Percentiles rank a stretch among this genome's conserved stretches.
phyloP scores from a whole-genome alignment of 2,888 invertebrate species.

The Scotopteryx bipunctaria region DNA sequence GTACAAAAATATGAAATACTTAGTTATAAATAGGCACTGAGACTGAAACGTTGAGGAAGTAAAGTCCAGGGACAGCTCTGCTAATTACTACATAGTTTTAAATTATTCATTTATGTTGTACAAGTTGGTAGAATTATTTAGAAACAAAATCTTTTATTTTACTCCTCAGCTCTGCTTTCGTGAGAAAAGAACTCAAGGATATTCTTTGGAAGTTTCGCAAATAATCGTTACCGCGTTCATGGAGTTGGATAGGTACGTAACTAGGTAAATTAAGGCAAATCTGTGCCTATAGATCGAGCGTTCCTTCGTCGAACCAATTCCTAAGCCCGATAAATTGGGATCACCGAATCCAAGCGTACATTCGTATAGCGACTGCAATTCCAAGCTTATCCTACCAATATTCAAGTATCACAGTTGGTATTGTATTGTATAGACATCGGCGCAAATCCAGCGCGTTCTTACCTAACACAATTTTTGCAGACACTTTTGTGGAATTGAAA shows the following conservation, averaged over 20 bases:
- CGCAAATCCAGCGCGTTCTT: conserved; percentile 37
- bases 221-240: no score
- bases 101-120: conserved; percentile 7
- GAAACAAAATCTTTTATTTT: no score
- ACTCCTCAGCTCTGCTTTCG: no score
- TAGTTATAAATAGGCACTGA: no score
- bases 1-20: not conserved
- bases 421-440: conserved; percentile 9
- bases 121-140: not conserved
- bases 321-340: conserved; percentile 36
- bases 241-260: not conserved
- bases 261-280: not conserved
- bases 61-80: not conserved
- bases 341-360: conserved; percentile 30
- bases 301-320: conserved; percentile 11
- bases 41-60: conserved; percentile 1
- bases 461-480: conserved; percentile 67
- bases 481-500: conserved; percentile 72
- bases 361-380: conserved; percentile 33
- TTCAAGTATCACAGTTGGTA: conserved; percentile 19
- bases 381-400: conserved; percentile 27
- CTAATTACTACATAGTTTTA: conserved; percentile 2
- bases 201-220: no score
- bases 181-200: no score
- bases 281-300: not conserved